Evolutionary conservation across 2,888 invertebrate genomes (phyloP).

Genomic region (Zygaena filipendulae): DNA sequence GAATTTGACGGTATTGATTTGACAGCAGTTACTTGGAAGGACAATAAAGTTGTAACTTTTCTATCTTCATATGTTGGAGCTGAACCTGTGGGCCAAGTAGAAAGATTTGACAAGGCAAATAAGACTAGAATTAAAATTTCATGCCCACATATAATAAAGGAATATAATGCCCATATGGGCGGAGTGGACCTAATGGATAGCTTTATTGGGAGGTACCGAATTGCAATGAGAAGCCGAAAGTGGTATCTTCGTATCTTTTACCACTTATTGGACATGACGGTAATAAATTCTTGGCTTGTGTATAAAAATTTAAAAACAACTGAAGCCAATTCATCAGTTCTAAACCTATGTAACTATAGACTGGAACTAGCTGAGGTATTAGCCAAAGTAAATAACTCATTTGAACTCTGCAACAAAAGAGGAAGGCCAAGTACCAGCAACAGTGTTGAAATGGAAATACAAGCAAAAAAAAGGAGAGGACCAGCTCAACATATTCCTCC

Average conservation of each 20-base stretch:
- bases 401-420: slow-evolving; percentile 24
- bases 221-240: slow-evolving; percentile 19
- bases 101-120: slow-evolving; percentile 20
- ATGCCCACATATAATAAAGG: slow-evolving; percentile 20
- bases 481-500: slow-evolving; percentile 23
- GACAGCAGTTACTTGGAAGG: not conserved
- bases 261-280: slow-evolving; percentile 25
- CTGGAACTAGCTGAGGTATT: slow-evolving; percentile 26
- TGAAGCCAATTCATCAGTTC: slow-evolving; percentile 19
- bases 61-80: slow-evolving; percentile 26
- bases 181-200: slow-evolving; percentile 27
- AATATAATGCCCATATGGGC: slow-evolving; percentile 32
- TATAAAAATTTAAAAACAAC: slow-evolving; percentile 20
- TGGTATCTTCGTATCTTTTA: slow-evolving; percentile 28
- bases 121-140: slow-evolving; percentile 16
- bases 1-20: not conserved
- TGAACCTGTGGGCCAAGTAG: slow-evolving; percentile 19
- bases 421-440: slow-evolving; percentile 24
- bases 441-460: slow-evolving; percentile 23
- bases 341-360: slow-evolving; percentile 23
- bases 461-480: slow-evolving; percentile 23
- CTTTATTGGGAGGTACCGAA: slow-evolving; percentile 21
- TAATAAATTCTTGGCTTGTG: slow-evolving; percentile 27
- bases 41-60: slow-evolving; percentile 18
- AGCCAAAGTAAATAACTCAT: slow-evolving; percentile 22